Evolutionary conservation across 2,113 vertebrate species (phyloP).

Genomic region (Myocastor coypus): DNA sequence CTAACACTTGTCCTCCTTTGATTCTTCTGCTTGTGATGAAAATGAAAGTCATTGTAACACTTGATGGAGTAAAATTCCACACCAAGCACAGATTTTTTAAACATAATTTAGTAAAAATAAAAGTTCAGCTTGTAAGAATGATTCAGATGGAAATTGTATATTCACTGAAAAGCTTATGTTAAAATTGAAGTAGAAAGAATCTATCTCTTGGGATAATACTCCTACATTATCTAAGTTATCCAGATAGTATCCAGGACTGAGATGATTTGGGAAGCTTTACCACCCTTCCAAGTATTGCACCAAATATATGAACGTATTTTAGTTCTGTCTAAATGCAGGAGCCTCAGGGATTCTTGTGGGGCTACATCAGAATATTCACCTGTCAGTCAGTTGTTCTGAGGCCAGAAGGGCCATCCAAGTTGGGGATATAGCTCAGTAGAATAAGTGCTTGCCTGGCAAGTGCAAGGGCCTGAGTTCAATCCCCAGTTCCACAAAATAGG

Average conservation of each 20-base stretch:
- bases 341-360: background rate
- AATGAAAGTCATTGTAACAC: conserved; percentile 92
- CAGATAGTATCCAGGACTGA: background rate
- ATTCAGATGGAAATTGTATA: conserved; percentile 81
- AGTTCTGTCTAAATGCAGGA: conserved; percentile 12
- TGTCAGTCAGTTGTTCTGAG: background rate
- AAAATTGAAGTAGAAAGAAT: background rate
- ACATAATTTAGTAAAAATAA: conserved; percentile 96
- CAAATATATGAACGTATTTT: background rate
- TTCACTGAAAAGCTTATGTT: conserved; percentile 78
- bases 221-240: background rate
- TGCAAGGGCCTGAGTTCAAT: too few species aligned
- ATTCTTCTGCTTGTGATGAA: conserved; percentile 94
- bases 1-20: conserved; percentile 94
- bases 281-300: background rate
- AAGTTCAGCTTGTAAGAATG: conserved; percentile 91
- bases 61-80: conserved; percentile 94
- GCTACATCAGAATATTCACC: background rate
- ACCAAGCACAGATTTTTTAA: conserved; percentile 92
- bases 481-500: too few species aligned
- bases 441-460: too few species aligned
- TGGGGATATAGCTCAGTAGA: too few species aligned
- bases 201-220: background rate
- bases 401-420: background rate
- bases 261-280: background rate